These are phyloP conservation scores for Hyperoplus lanceolatus DNA, from an alignment of 2,797 vertebrate genomes.

Conservation along the genomic window DNA sequence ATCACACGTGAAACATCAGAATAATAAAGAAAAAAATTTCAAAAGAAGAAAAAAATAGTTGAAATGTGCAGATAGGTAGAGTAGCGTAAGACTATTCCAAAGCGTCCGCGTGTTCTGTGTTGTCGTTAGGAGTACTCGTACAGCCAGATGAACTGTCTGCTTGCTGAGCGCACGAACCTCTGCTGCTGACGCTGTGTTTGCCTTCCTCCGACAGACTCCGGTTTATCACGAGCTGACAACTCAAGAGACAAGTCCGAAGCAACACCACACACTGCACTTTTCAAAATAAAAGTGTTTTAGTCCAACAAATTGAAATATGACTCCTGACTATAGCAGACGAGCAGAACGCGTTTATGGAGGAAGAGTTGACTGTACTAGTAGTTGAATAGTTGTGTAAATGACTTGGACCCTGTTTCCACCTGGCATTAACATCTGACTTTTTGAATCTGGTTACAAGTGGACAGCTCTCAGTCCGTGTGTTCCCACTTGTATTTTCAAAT, in stretches of 20 bases:
- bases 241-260: background rate
- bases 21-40: background rate
- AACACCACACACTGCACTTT: fast-evolving
- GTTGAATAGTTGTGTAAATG: too few relatives aligned
- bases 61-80: background rate
- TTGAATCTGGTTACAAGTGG: too few relatives aligned
- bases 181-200: background rate
- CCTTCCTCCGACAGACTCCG: background rate
- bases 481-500: too few relatives aligned
- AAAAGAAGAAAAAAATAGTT: background rate
- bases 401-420: too few relatives aligned
- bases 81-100: background rate
- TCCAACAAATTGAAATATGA: too few relatives aligned
- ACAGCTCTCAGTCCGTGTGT: too few relatives aligned
- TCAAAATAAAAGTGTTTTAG: slow-evolving; percentile 21
- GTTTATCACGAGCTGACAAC: background rate
- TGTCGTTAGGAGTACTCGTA: background rate
- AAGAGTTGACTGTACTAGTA: background rate
- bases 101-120: background rate
- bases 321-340: too few relatives aligned
- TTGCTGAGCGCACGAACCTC: background rate
- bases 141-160: background rate
- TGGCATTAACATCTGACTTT: too few relatives aligned
- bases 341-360: too few relatives aligned
- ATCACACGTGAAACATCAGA: slow-evolving; percentile 65